Percentiles rank a stretch among this genome's conserved stretches.
phyloP scores from a whole-genome alignment of 2,888 invertebrate genomes.

The Anticlea derivata region DNA sequence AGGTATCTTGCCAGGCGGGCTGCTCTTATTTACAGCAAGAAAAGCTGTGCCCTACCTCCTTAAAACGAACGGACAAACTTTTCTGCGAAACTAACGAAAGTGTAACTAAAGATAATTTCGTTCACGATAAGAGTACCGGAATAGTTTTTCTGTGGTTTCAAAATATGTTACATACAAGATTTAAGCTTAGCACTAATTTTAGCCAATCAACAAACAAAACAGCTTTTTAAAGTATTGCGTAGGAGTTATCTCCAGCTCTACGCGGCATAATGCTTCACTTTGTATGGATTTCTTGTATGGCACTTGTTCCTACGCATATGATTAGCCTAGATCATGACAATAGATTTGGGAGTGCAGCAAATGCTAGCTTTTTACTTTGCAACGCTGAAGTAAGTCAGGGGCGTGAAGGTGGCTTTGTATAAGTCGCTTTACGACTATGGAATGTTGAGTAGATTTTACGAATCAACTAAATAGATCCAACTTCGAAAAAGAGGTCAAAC shows the following conservation, averaged over 20 bases:
- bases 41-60: too few species aligned
- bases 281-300: slow-evolving; percentile 21
- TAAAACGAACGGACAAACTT: too few species aligned
- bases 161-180: background rate
- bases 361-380: slow-evolving; percentile 23
- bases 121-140: too few species aligned
- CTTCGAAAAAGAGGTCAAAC: too few species aligned
- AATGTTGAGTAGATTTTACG: too few species aligned
- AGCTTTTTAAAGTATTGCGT: slow-evolving; percentile 12
- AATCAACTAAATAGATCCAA: too few species aligned
- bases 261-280: slow-evolving; percentile 15
- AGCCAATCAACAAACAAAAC: slow-evolving; percentile 8
- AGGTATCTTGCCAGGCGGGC: too few species aligned
- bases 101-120: too few species aligned
- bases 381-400: slow-evolving; percentile 10
- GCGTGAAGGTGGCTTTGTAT: slow-evolving; percentile 18
- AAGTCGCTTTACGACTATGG: slow-evolving; percentile 13
- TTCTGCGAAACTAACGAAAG: too few species aligned
- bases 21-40: too few species aligned
- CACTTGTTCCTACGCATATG: slow-evolving; percentile 45
- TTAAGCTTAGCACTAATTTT: background rate
- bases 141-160: too few species aligned
- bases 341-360: slow-evolving; percentile 14
- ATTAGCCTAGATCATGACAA: slow-evolving; percentile 45
- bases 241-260: slow-evolving; percentile 28